phyloP scores from a whole-genome alignment of 1,140 invertebrate genomes.

The Phymastichus coffea region DNA sequence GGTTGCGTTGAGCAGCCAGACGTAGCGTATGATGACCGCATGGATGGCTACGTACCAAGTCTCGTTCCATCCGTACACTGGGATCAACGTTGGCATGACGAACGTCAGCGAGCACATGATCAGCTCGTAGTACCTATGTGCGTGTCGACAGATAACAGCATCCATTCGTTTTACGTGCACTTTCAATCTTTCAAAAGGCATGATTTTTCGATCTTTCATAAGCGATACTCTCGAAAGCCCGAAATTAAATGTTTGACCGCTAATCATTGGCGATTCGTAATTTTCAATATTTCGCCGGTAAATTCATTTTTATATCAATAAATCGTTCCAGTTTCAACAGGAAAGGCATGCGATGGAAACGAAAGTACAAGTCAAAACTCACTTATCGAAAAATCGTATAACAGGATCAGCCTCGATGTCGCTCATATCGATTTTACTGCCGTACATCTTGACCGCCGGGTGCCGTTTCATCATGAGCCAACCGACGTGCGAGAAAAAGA shows the following conservation, averaged over 20 bases:
- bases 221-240: too few species aligned
- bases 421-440: constrained; percentile 69
- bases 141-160: too few species aligned
- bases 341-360: too few species aligned
- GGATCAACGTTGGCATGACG: constrained; percentile 73
- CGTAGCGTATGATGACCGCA: constrained; percentile 73
- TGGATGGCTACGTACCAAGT: constrained; percentile 60
- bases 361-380: too few species aligned
- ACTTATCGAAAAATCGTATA: constrained; percentile 73
- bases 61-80: constrained; percentile 76
- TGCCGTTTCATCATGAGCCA: constrained; percentile 80
- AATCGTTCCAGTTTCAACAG: too few species aligned
- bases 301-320: too few species aligned
- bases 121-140: constrained; percentile 69
- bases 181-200: too few species aligned
- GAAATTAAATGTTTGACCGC: too few species aligned
- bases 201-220: not conserved
- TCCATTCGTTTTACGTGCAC: too few species aligned
- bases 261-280: too few species aligned
- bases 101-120: constrained; percentile 72
- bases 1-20: constrained; percentile 76
- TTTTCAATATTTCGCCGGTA: too few species aligned
- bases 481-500: constrained; percentile 84
- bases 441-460: constrained; percentile 66
- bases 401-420: constrained; percentile 76